Base-by-base conservation (phyloP, 2,888 invertebrate genomes). In the Saturnia japonica region DNA sequence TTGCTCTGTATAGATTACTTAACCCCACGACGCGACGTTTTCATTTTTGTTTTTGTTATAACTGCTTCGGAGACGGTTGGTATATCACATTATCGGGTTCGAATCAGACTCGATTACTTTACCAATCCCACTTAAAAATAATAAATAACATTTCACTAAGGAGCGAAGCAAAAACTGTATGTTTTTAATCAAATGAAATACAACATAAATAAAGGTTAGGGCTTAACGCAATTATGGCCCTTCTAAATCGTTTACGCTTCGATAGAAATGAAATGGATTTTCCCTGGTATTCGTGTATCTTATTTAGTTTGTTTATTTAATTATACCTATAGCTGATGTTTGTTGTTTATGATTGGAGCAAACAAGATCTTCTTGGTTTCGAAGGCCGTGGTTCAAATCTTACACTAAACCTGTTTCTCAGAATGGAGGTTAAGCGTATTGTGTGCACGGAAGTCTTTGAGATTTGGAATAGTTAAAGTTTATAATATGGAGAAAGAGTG, bases 211-310 rank as follows among this genome's bases (percentile, higher is more conserved):
- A 64, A n/a, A n/a, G 16, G 64, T 64, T 64, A 64, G 64, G 40
- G 40, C 40, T 64, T 64, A 40, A 64, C 40, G 40, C 19, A 64
- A 64, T 64, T 64, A 64, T 40, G 64, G 64, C 64, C 64, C 64
- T 64, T 40, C 64, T 40, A n/a, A 64, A 40, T 40, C 34, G 64
- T 40, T 64, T 2, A 40, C 64, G 64, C 64, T 64, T 40, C 64
- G 64, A 64, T 64, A 40, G 64, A 64, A 64, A 64, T 64, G 64
- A 64, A 64, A 64, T 64, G 64, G 19, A 40, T 64, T 64, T 19
- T 19, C 22, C 40, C 64, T 40, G 57, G 8, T 40, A 40, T 40
- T 40, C 16, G 40, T 64, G 40, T 64, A 16, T 64, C 64, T 64
- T 64, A 64, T 64, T 64, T 64, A 64, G 40, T 40, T 40, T n/a